phyloP scores from a whole-genome alignment of 2,888 invertebrate species.

The Mythimna pallens region DNA sequence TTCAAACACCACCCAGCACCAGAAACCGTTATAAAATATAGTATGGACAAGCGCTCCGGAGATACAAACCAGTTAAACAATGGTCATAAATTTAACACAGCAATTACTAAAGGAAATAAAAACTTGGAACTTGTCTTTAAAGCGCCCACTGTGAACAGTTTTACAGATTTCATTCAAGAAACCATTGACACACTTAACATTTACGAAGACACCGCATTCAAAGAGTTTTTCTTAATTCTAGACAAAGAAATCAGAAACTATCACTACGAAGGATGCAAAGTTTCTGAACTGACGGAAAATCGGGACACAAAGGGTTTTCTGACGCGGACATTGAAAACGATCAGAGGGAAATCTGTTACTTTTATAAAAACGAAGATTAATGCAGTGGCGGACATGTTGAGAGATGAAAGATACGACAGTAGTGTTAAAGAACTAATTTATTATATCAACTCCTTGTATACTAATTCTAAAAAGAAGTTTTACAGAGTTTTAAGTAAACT shows the following conservation, averaged over 20 bases:
- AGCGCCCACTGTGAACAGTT: slow-evolving; percentile 35
- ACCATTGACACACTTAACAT: slow-evolving; percentile 61
- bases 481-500: slow-evolving; percentile 65
- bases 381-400: slow-evolving; percentile 42
- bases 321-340: slow-evolving; percentile 57
- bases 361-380: slow-evolving; percentile 63
- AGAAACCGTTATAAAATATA: not conserved
- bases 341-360: slow-evolving; percentile 58
- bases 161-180: slow-evolving; percentile 75
- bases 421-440: slow-evolving; percentile 57
- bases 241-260: slow-evolving; percentile 73
- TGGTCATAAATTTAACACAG: not conserved
- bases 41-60: not conserved
- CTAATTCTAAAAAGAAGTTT: slow-evolving; percentile 59
- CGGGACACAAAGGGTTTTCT: slow-evolving; percentile 63
- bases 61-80: not conserved
- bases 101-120: not conserved
- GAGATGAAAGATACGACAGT: slow-evolving; percentile 45
- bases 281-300: slow-evolving; percentile 69
- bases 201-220: slow-evolving; percentile 71
- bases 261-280: slow-evolving; percentile 70
- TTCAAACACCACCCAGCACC: not conserved
- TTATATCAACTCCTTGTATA: slow-evolving; percentile 74
- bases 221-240: slow-evolving; percentile 64
- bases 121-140: not conserved